phyloP scores from a whole-genome alignment of 1,140 invertebrate species.

The Bombus ignitus region DNA sequence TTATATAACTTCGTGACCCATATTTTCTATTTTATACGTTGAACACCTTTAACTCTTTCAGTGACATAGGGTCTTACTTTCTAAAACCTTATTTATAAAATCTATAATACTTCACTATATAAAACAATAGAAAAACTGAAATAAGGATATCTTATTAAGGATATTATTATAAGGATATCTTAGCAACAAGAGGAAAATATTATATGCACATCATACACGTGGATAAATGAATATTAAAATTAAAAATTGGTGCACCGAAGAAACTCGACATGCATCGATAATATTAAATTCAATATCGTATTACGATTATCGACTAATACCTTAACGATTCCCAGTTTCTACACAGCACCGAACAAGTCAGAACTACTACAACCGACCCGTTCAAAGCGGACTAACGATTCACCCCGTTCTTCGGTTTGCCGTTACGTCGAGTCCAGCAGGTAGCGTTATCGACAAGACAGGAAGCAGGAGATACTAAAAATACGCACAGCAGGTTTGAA shows the following conservation, averaged over 20 bases:
- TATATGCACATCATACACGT: not conserved
- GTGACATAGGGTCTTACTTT: not conserved
- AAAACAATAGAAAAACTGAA: not conserved
- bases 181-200: not conserved
- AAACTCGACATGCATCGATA: not conserved
- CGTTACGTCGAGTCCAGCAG: not conserved
- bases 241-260: too few relatives aligned
- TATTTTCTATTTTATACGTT: not conserved
- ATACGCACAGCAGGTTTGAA: conserved; percentile 39
- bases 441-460: conserved; percentile 28
- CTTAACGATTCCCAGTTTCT: not conserved
- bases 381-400: conserved; percentile 17
- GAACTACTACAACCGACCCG: not conserved
- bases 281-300: not conserved
- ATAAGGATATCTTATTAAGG: too few relatives aligned
- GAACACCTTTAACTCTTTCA: not conserved
- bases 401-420: conserved; percentile 18
- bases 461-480: conserved; percentile 40
- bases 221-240: not conserved
- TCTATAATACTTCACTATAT: not conserved
- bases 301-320: not conserved
- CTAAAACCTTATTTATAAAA: not conserved
- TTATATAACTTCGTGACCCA: not conserved
- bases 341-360: not conserved
- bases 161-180: too few relatives aligned